Conservation (phyloP, 2,113 vertebrate species). For the Rousettus leschenaultii region DNA sequence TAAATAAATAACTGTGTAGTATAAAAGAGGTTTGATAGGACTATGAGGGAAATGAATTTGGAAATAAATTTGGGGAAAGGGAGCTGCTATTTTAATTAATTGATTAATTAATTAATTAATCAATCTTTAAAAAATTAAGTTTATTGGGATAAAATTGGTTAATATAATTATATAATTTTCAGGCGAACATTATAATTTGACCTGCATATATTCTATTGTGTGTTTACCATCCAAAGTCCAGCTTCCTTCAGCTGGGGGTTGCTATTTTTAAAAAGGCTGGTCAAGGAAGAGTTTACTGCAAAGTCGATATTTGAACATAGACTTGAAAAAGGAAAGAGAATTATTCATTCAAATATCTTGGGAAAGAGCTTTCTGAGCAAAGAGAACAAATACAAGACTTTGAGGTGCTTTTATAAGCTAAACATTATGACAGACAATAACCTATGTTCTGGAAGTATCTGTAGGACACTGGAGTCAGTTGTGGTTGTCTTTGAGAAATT, state of each 20-base stretch:
- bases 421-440: not conserved
- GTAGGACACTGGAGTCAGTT: not conserved
- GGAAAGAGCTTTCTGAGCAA: not conserved
- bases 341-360: not conserved
- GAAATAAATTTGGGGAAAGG: not conserved
- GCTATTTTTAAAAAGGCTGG: not conserved
- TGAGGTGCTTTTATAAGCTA: not conserved
- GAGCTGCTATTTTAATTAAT: not conserved
- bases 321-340: not conserved
- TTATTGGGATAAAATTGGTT: too few species aligned
- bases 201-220: too few species aligned
- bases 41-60: not conserved
- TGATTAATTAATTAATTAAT: too few species aligned
- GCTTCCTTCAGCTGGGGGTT: not conserved
- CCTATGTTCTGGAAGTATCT: not conserved
- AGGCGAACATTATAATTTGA: too few species aligned
- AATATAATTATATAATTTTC: too few species aligned
- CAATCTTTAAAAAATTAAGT: too few species aligned
- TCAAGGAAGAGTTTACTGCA: not conserved
- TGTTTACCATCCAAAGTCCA: too few species aligned
- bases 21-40: not conserved
- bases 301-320: not conserved
- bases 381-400: not conserved
- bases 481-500: not conserved
- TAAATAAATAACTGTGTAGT: not conserved